Evolutionary conservation across 1,140 invertebrate species (phyloP).

Genomic region (Lasaia peninsularis): DNA sequence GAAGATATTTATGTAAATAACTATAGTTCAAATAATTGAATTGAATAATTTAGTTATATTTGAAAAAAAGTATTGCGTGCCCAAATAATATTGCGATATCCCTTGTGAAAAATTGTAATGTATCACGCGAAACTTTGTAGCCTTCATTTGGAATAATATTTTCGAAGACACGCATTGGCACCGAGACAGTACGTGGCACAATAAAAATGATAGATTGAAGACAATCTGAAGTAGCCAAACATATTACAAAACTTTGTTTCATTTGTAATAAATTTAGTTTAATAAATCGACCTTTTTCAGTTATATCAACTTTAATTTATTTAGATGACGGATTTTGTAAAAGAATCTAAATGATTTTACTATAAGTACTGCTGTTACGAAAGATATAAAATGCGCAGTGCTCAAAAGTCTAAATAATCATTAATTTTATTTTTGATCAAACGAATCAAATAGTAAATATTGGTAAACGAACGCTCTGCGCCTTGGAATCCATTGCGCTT

Average conservation of each 20-base stretch:
- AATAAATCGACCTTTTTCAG: neutral
- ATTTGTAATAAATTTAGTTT: no score
- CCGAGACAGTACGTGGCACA: neutral
- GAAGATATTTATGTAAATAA: no score
- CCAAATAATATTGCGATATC: no score
- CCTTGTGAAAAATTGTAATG: no score
- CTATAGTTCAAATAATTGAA: no score
- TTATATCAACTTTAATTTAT: neutral
- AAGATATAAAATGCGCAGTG: neutral
- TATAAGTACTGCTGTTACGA: neutral
- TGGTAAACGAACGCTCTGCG: conserved; percentile 17
- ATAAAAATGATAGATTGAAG: conserved; percentile 3
- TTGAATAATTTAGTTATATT: no score
- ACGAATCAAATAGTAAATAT: conserved; percentile 2
- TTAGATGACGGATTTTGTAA: neutral
- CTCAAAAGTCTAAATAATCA: neutral
- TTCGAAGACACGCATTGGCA: conserved; percentile 18
- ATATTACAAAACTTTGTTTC: neutral
- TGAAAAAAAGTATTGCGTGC: no score
- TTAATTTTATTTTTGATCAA: neutral
- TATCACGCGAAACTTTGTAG: no score
- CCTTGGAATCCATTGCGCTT: conserved; percentile 27
- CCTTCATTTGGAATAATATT: neutral
- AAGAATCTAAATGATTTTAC: no score
- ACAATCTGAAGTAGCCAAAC: neutral